These are phyloP conservation scores for Peromyscus californicus DNA, from an alignment of 2,113 vertebrate species.

Conservation along the genomic window DNA sequence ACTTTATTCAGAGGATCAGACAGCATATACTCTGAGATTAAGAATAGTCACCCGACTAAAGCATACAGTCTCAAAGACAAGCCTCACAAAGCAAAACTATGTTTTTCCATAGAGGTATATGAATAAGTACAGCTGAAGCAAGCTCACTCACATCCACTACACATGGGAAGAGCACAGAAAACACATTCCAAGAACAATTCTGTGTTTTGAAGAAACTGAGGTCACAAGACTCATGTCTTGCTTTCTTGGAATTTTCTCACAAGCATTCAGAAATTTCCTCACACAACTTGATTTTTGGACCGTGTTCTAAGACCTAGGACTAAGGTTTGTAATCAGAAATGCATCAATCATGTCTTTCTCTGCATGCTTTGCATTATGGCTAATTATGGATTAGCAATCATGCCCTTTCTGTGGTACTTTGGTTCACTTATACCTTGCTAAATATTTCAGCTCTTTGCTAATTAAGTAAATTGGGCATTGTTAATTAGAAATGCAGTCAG, in stretches of 20 bases:
- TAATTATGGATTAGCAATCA: constrained; percentile 84
- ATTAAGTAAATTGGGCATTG: constrained; percentile 87
- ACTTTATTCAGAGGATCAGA: background rate
- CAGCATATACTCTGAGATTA: background rate
- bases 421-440: constrained; percentile 84
- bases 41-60: background rate
- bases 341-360: constrained; percentile 56
- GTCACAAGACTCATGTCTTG: background rate
- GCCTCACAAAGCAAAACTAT: background rate
- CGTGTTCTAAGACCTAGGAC: background rate
- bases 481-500: constrained; percentile 86
- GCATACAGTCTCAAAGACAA: background rate
- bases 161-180: background rate
- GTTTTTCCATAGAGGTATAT: background rate
- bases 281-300: background rate
- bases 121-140: background rate
- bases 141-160: background rate
- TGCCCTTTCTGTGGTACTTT: constrained; percentile 86
- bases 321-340: background rate
- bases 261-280: background rate
- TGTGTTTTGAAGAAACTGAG: background rate
- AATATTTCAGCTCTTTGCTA: constrained; percentile 87
- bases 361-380: constrained; percentile 73
- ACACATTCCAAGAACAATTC: background rate
- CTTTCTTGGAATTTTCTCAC: background rate